These are phyloP conservation scores for Tenebrio molitor DNA, from an alignment of 1,140 invertebrate species.

Conservation along the genomic window DNA sequence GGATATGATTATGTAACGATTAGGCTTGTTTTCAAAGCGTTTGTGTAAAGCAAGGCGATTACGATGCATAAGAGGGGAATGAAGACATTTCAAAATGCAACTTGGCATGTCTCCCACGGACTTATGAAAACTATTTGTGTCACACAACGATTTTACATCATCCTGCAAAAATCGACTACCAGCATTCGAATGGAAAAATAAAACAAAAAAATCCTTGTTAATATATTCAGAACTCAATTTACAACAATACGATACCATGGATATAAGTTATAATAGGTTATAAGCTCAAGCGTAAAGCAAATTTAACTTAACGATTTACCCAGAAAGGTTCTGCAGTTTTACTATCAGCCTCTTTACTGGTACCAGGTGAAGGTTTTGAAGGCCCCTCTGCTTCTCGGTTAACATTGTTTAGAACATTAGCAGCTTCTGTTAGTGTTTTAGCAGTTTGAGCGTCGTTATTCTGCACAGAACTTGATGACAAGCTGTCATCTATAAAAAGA, in stretches of 20 bases:
- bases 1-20: background rate
- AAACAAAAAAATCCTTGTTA: slow-evolving; percentile 23
- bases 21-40: background rate
- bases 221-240: slow-evolving; percentile 19
- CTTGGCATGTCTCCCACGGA: slow-evolving; percentile 3
- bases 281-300: background rate
- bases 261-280: too few species aligned
- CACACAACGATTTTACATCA: background rate
- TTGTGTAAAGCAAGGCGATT: slow-evolving; percentile 8
- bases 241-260: too few species aligned
- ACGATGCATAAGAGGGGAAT: slow-evolving; percentile 4
- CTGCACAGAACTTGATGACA: slow-evolving; percentile 33
- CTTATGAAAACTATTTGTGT: slow-evolving; percentile 6
- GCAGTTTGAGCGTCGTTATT: slow-evolving; percentile 44
- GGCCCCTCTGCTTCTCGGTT: slow-evolving; percentile 24
- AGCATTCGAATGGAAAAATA: too few species aligned
- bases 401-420: slow-evolving; percentile 43
- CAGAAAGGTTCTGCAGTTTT: slow-evolving; percentile 60
- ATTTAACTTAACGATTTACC: slow-evolving; percentile 56
- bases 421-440: slow-evolving; percentile 46
- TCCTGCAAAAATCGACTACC: background rate
- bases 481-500: slow-evolving; percentile 39
- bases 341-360: slow-evolving; percentile 45
- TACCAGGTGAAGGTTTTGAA: slow-evolving; percentile 34
- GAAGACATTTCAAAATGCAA: slow-evolving; percentile 1